Percentiles rank a stretch among this genome's conserved stretches.
Evolutionary conservation across 1,140 invertebrate genomes (phyloP).

Genomic region (Calliopsis andreniformis): DNA sequence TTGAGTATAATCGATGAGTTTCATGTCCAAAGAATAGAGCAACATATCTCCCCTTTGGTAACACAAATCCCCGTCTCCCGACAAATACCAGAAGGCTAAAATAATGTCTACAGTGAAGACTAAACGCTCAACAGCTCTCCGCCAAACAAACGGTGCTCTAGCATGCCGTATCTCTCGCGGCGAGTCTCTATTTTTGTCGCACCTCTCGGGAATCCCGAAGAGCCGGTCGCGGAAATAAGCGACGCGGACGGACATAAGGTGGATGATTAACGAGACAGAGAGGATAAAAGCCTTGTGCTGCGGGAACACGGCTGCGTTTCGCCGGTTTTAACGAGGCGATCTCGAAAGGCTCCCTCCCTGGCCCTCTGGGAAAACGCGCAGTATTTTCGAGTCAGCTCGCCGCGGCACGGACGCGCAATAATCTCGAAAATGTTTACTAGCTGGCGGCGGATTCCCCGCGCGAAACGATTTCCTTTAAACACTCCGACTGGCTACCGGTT

Average conservation of each 20-base stretch:
- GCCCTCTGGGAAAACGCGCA: background rate
- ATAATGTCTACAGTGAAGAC: background rate
- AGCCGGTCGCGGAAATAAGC: conserved; percentile 56
- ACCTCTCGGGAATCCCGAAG: conserved; percentile 10
- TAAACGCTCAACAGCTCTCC: conserved; percentile 35
- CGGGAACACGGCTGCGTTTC: conserved; percentile 21
- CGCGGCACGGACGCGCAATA: background rate
- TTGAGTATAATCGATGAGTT: no score
- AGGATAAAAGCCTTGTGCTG: conserved; percentile 28
- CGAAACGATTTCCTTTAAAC: background rate
- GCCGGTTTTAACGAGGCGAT: conserved; percentile 50
- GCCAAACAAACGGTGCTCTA: no score
- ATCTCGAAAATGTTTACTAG: background rate
- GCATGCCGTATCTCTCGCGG: no score
- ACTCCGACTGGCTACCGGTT: conserved; percentile 10
- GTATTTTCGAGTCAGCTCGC: conserved; percentile 4
- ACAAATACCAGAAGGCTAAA: conserved; percentile 13
- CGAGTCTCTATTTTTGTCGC: conserved; percentile 71
- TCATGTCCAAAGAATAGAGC: no score
- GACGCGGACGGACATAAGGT: conserved; percentile 45
- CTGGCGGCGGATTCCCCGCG: background rate
- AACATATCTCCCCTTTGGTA: no score
- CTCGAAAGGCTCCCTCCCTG: background rate
- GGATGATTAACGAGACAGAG: conserved; percentile 56
- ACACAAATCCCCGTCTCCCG: no score